Evolutionary conservation across 2,113 vertebrate species (phyloP).

Genomic region (Cyprinodon brontotheroides): DNA sequence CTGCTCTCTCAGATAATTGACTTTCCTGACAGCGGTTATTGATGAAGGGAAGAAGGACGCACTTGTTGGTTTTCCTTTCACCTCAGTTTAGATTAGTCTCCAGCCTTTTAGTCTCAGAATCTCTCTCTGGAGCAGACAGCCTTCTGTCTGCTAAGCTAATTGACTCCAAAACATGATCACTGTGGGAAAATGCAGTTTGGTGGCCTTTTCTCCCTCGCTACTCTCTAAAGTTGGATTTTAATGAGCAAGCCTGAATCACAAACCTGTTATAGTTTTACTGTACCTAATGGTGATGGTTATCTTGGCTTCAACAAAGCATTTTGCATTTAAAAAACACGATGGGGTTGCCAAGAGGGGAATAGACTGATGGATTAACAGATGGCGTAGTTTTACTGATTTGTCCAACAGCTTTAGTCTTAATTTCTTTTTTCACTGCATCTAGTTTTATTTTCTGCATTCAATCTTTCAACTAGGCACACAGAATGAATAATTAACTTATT

Average conservation of each 20-base stretch:
- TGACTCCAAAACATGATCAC: conserved; percentile 17
- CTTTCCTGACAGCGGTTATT: conserved; percentile 49
- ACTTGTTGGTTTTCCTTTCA: conserved; percentile 38
- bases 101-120: conserved; percentile 18
- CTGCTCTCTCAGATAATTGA: conserved; percentile 41
- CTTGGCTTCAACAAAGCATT: too few species aligned
- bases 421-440: too few species aligned
- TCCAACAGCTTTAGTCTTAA: neutral
- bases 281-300: too few species aligned
- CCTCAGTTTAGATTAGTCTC: conserved; percentile 38
- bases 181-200: conserved; percentile 1
- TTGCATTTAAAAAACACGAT: too few species aligned
- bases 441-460: too few species aligned
- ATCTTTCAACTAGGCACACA: neutral
- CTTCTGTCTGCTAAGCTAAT: conserved; percentile 35
- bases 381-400: neutral
- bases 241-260: neutral
- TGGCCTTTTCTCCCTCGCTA: too few species aligned
- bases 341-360: too few species aligned
- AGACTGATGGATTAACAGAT: neutral
- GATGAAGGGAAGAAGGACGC: conserved; percentile 43
- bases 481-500: neutral
- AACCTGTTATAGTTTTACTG: neutral
- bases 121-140: conserved; percentile 3
- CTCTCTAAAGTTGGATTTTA: too few species aligned